phyloP scores from a whole-genome alignment of 2,797 vertebrate genomes.

The Staurois parvus region DNA sequence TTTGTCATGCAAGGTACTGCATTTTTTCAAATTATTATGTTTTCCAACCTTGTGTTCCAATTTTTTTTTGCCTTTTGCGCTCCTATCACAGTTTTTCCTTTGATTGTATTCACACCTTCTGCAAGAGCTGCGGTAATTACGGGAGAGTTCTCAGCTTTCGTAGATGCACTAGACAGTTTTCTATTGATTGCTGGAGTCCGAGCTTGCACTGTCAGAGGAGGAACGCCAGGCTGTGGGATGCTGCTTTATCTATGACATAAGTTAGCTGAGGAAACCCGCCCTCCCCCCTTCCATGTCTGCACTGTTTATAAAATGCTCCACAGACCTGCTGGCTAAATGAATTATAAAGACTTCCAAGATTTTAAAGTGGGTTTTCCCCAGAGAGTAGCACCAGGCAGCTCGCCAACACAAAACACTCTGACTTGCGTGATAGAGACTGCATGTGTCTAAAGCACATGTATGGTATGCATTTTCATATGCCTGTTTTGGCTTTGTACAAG shows the following conservation, averaged over 20 bases:
- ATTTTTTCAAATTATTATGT: background rate
- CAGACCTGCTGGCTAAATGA: slow-evolving; percentile 91
- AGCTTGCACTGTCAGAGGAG: slow-evolving; percentile 81
- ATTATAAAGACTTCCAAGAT: slow-evolving; percentile 96
- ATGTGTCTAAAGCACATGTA: slow-evolving; percentile 54
- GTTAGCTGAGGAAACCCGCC: slow-evolving; percentile 71
- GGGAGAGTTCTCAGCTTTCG: slow-evolving; percentile 73
- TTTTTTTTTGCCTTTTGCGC: slow-evolving; percentile 61
- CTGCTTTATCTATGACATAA: slow-evolving; percentile 81
- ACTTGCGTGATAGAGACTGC: slow-evolving; percentile 69
- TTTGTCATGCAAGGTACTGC: too few species aligned
- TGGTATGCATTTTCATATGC: background rate
- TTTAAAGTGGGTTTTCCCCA: slow-evolving; percentile 90
- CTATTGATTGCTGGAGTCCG: slow-evolving; percentile 84
- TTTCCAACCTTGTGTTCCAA: background rate
- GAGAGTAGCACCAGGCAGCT: slow-evolving; percentile 89
- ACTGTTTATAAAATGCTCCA: slow-evolving; percentile 86
- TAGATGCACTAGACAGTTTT: slow-evolving; percentile 78
- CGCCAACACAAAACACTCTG: slow-evolving; percentile 84
- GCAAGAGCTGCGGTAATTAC: slow-evolving; percentile 80
- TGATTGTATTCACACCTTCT: slow-evolving; percentile 8
- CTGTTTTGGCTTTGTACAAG: background rate
- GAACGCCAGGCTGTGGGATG: slow-evolving; percentile 80
- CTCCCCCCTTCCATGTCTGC: slow-evolving; percentile 64
- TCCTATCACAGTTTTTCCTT: background rate